Base-by-base conservation (phyloP, 2,888 invertebrate species). In the Sylvicola cinctus region DNA sequence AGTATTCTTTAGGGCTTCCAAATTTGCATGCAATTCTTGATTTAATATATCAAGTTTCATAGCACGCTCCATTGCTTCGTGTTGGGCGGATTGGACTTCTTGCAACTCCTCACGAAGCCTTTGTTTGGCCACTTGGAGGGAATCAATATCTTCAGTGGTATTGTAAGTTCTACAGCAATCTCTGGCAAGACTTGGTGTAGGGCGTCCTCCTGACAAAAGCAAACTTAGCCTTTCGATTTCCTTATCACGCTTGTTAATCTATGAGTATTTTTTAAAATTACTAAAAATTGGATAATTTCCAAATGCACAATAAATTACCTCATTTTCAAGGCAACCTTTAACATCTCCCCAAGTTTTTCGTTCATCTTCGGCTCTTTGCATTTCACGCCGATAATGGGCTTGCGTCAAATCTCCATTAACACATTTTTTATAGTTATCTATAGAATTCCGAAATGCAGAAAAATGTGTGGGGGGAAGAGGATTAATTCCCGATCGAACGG, bases 61-160 rank as follows among this genome's bases (percentile, higher is more conserved):
- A 4, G 81, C 80, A 42, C 74, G 60, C 30, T 74, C 61, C 79
- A 81, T 81, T 4, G 81, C 83, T 50, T 81, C 80, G 52, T 83
- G 83, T 47, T 77, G n/a, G n/a, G n/a, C n/a, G n/a, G n/a, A n/a
- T n/a, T n/a, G n/a, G n/a, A n/a, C n/a, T n/a, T 63, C 70, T 3
- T 25, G 16, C 16, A 35, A 27, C 17, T 39, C 15, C 2, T 3
- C 13, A 29, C 35, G 29, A 5, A 35, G 14, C 39, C 61, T 53
- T 32, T 53, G 52, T 55, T 76, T 77, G 20, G 69, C 61, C 36
- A 68, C 65, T 43, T 67, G 65, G 36, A 79, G 49, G 32, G 64
- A 52, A 46, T 62, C 66, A 23, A 70, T 52, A 48, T 75, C 65
- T 42, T 65, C 65, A 33, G 68, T 61, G n/a, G n/a, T n/a, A n/a